These are phyloP conservation scores for Parazoanthus swiftii DNA, from an alignment of 92 coral and sea anemone genomes.

Conservation along the genomic window DNA sequence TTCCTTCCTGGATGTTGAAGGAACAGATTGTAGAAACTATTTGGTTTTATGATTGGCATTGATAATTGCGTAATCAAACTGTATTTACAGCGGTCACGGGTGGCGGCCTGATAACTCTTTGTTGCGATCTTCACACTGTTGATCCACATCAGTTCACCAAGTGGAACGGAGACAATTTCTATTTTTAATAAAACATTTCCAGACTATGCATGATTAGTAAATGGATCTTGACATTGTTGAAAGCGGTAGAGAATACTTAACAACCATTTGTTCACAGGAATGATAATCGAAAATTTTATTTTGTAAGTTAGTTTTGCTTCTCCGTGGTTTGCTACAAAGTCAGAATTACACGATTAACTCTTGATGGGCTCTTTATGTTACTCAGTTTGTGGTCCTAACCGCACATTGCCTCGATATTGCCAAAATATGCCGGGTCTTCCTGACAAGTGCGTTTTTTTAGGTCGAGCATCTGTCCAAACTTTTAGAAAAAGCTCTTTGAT, in stretches of 20 bases:
- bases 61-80: slow-evolving; percentile 41
- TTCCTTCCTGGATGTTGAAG: slow-evolving; percentile 35
- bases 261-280: slow-evolving; percentile 5
- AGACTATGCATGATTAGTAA: not conserved
- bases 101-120: slow-evolving; percentile 23
- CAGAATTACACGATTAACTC: slow-evolving; percentile 1
- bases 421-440: slow-evolving; percentile 5
- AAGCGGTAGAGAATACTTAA: not conserved
- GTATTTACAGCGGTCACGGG: slow-evolving; percentile 33
- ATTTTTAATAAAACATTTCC: not conserved
- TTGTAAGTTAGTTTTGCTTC: not conserved
- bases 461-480: not conserved
- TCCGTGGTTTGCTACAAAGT: slow-evolving; percentile 1
- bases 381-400: slow-evolving; percentile 41
- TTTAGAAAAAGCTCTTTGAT: not conserved
- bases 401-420: slow-evolving; percentile 14
- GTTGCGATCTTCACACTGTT: not conserved
- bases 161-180: not conserved
- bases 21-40: slow-evolving; percentile 34
- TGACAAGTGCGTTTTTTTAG: slow-evolving; percentile 1
- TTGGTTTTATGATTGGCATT: slow-evolving; percentile 34
- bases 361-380: slow-evolving; percentile 26
- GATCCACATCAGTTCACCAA: not conserved
- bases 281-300: slow-evolving; percentile 8
- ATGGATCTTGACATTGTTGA: not conserved